These are phyloP conservation scores for Scelioninae gen. 1 DNA, from an alignment of 2,888 invertebrate species.

Conservation along the genomic window DNA sequence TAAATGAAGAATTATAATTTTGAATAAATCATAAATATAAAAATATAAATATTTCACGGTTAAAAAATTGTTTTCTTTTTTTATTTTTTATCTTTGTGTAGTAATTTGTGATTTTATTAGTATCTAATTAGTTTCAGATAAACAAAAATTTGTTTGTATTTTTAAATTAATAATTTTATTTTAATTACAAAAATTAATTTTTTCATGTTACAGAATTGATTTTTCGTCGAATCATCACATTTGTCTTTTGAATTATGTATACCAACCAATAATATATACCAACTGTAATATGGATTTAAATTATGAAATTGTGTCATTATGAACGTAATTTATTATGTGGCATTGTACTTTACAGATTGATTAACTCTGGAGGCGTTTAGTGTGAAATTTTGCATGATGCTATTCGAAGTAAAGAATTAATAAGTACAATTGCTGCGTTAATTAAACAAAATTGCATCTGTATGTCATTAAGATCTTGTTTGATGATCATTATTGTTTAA, in stretches of 20 bases:
- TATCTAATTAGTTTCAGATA: no score
- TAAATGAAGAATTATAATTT: no score
- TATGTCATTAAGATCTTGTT: not conserved
- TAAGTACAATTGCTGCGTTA: not conserved
- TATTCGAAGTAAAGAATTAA: not conserved
- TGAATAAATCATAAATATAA: no score
- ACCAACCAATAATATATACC: slow-evolving; percentile 6
- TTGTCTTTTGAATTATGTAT: slow-evolving; percentile 2
- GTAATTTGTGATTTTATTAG: no score
- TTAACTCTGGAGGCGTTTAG: slow-evolving; percentile 2
- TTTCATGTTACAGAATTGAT: no score
- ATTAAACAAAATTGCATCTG: not conserved
- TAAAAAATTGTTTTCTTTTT: no score
- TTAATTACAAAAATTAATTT: no score
- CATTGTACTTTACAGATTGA: slow-evolving; percentile 12
- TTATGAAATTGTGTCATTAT: slow-evolving; percentile 18
- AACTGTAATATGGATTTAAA: slow-evolving; percentile 27
- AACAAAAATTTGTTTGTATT: no score
- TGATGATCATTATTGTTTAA: not conserved
- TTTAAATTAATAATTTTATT: no score
- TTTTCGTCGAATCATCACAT: no score
- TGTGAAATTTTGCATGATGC: not conserved
- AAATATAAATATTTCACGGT: no score
- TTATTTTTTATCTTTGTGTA: no score
- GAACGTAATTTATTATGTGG: slow-evolving; percentile 22